These are phyloP conservation scores for Stramonita haemastoma DNA, from an alignment of 2,888 invertebrate species.

Conservation along the genomic window DNA sequence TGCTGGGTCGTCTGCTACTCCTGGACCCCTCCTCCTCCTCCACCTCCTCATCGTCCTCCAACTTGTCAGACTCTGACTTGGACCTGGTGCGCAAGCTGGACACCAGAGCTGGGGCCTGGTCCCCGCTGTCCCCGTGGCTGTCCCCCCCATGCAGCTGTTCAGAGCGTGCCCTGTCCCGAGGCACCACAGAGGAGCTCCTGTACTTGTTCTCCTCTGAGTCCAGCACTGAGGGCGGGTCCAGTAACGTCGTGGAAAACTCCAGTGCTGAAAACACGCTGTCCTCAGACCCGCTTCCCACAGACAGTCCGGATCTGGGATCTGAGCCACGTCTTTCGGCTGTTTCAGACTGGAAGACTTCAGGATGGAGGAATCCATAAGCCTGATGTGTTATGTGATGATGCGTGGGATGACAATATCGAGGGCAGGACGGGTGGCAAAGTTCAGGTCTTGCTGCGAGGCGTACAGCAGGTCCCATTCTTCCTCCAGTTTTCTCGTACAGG, in stretches of 20 bases:
- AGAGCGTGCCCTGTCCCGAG: not conserved
- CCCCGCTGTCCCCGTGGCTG: not conserved
- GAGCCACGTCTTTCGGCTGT: not conserved
- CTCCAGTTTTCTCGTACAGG: not conserved
- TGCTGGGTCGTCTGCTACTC: slow-evolving; percentile 43
- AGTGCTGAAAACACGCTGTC: not conserved
- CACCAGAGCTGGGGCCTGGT: not conserved
- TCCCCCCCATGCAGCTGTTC: not conserved
- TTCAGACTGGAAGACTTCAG: not conserved
- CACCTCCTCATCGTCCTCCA: too few relatives aligned
- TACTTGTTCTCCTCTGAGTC: not conserved
- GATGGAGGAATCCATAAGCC: not conserved
- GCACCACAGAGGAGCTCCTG: not conserved
- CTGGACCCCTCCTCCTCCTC: not conserved
- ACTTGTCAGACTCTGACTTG: slow-evolving; percentile 32
- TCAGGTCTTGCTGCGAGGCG: slow-evolving; percentile 9
- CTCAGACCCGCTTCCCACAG: not conserved
- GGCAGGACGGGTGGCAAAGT: not conserved
- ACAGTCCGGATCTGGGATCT: not conserved
- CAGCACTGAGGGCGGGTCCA: not conserved
- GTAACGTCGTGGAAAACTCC: not conserved
- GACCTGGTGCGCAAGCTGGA: slow-evolving; percentile 4
- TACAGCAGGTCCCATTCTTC: slow-evolving; percentile 22
- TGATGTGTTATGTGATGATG: not conserved
- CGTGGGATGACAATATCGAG: not conserved